Evolutionary conservation across 2,113 vertebrate species (phyloP), one percentile per base, ranked within the genome.

Genomic region (Oryzias woworae): DNA sequence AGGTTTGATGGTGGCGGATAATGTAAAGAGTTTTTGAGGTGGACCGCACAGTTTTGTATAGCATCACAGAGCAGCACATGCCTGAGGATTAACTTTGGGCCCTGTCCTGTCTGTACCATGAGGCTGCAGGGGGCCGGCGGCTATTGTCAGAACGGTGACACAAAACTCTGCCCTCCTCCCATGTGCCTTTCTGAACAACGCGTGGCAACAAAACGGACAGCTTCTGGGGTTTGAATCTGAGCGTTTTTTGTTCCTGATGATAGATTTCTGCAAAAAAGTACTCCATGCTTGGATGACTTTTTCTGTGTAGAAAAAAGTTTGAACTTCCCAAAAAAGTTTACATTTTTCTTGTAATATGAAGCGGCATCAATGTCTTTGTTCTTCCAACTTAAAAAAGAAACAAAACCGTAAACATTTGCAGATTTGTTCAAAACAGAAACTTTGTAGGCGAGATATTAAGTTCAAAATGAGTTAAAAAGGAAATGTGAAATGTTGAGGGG

Each of bases 41-140:
- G 87, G 80, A 54, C 85, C 87, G 75, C 53, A 28, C 80, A 7
- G 10, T 43, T 87, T 82, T 91, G 84, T 90, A 85, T 80, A 89
- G 75, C 71, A 66, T 78, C 82, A 82, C 81, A 70, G 68, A 85
- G 81, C 80, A 87, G 82, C 78, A 81, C 78, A 83, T 66, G 61
- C 77, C 87, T 85, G 70, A 71, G 82, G 85, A 89, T 83, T 88
- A 88, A 85, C 84, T 65, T 17, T 59, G 10, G 79, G 69, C 78
- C 75, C 78, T 74, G 75, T 78, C 62, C 80, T 53, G 70, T 75
- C 71, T 71, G 73, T 66, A 67, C 62, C 63, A 49, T 68, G 55
- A 77, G 74, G 76, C 85, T 66, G 72, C 74, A 60, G 80, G 78
- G 80, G 82, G 82, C 77, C 81, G 62, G 47, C 1, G 54, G 75